Conservation (phyloP, 1,140 invertebrate species). For the Drosophila suzukii region DNA sequence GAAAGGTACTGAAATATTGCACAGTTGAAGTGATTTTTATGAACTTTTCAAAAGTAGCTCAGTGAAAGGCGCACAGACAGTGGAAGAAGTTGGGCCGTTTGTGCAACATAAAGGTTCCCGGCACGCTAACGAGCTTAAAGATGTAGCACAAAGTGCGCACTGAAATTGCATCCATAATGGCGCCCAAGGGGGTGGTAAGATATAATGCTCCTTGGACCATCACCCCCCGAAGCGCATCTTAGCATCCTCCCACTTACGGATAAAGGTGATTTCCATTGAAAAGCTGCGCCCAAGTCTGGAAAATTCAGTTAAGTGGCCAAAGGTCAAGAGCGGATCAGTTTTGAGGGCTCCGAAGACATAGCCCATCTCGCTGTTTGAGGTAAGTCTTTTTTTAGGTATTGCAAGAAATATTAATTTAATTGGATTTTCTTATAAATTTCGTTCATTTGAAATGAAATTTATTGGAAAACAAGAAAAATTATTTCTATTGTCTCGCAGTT, state of each 20-base stretch:
- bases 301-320: slow-evolving; percentile 5
- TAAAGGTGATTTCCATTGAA: slow-evolving; percentile 1
- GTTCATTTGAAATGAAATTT: too few relatives aligned
- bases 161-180: slow-evolving; percentile 38
- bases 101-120: slow-evolving; percentile 17
- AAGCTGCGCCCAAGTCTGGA: not conserved
- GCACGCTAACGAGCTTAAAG: slow-evolving; percentile 70
- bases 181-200: not conserved
- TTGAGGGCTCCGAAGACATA: not conserved
- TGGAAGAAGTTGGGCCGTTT: slow-evolving; percentile 17
- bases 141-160: slow-evolving; percentile 50
- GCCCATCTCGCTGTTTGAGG: not conserved
- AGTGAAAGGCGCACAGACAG: slow-evolving; percentile 1
- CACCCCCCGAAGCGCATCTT: not conserved
- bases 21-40: slow-evolving; percentile 80
- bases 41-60: slow-evolving; percentile 69
- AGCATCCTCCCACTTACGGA: too few relatives aligned
- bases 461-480: too few relatives aligned
- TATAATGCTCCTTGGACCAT: not conserved
- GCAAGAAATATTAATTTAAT: not conserved
- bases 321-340: slow-evolving; percentile 10
- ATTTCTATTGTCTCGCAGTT: too few relatives aligned
- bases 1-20: slow-evolving; percentile 61
- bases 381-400: not conserved
- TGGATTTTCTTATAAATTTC: too few relatives aligned